Evolutionary conservation across 1,140 invertebrate species (phyloP).

Genomic region (Diuraphis noxia): DNA sequence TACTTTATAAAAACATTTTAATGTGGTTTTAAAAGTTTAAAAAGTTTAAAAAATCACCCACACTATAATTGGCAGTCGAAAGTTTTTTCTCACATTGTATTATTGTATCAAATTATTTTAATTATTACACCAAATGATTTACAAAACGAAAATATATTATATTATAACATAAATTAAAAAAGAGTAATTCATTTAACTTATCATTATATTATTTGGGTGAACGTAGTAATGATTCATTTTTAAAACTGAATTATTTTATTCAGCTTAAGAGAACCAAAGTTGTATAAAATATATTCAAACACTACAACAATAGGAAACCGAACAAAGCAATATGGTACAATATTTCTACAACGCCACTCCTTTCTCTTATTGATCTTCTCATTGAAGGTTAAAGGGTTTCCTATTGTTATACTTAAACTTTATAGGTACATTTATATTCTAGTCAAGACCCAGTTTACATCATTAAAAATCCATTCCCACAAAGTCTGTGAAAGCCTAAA

Average conservation of each 20-base stretch:
- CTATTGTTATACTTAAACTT: conserved; percentile 19
- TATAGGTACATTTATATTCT: conserved; percentile 27
- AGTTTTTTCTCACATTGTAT: background rate
- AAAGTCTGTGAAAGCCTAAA: background rate
- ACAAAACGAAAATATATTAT: background rate
- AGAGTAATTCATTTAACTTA: background rate
- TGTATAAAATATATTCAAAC: background rate
- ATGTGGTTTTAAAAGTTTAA: background rate
- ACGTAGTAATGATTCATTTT: background rate
- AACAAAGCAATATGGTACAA: background rate
- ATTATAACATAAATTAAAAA: background rate
- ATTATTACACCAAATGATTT: background rate
- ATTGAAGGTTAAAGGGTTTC: conserved; percentile 31
- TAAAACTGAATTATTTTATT: background rate
- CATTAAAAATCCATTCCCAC: background rate
- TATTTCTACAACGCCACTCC: background rate
- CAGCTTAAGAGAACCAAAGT: background rate
- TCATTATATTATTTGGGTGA: background rate
- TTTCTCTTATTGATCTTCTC: conserved; percentile 21
- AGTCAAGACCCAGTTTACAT: background rate
- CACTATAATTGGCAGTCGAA: background rate
- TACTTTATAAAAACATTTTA: background rate
- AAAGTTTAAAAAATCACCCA: background rate
- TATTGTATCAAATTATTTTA: background rate
- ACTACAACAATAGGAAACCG: background rate